These are phyloP conservation scores for Brenthis ino DNA, from an alignment of 2,888 invertebrate species.

Conservation along the genomic window DNA sequence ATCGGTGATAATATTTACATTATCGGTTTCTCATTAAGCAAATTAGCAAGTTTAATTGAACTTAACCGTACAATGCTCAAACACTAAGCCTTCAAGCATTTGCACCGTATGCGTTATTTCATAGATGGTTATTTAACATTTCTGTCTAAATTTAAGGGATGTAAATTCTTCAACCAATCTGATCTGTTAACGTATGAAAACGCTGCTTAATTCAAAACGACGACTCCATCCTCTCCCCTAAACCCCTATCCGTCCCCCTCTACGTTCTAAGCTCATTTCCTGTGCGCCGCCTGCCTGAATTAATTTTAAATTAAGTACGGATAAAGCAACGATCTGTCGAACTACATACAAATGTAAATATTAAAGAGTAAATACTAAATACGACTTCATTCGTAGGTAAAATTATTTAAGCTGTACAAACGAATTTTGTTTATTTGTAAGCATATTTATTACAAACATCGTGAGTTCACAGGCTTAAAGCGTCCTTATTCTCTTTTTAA, in stretches of 20 bases:
- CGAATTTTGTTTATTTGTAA: not conserved
- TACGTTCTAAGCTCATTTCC: conserved; percentile 86
- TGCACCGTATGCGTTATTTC: no score
- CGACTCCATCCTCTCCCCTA: conserved; percentile 40
- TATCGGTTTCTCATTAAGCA: no score
- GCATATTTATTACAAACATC: not conserved
- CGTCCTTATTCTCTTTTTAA: no score
- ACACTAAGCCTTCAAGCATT: no score
- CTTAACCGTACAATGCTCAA: no score
- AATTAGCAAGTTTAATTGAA: no score
- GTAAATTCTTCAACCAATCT: conserved; percentile 30
- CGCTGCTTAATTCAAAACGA: conserved; percentile 59
- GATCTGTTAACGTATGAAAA: conserved; percentile 43
- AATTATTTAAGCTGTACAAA: not conserved
- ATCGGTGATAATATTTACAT: no score
- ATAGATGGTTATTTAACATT: no score
- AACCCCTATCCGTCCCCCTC: conserved; percentile 47
- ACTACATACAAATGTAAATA: conserved; percentile 48
- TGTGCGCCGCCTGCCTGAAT: conserved; percentile 86
- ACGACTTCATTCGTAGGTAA: not conserved
- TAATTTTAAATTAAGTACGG: conserved; percentile 87
- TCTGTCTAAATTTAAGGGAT: conserved; percentile 7
- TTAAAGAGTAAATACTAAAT: conserved; percentile 10
- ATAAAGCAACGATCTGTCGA: conserved; percentile 66
- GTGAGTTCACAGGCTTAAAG: no score